Evolutionary conservation across 2,888 invertebrate species (phyloP).

Genomic region (Himalopsyche kuldschensis): DNA sequence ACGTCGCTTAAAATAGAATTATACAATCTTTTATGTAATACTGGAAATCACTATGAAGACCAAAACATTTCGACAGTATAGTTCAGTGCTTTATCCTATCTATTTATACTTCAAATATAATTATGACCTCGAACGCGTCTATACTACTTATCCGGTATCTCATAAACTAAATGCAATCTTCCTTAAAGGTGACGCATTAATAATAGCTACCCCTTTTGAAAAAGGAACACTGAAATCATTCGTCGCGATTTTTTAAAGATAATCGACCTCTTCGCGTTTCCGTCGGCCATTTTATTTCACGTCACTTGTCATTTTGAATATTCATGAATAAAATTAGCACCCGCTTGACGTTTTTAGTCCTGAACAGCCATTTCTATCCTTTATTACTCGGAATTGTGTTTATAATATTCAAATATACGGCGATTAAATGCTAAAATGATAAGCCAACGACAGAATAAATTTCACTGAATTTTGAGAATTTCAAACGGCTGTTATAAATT

Average conservation of each 20-base stretch:
- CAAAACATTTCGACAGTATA: too few relatives aligned
- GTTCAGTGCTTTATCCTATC: too few relatives aligned
- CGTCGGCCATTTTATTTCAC: neutral
- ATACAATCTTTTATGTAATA: too few relatives aligned
- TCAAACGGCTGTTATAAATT: too few relatives aligned
- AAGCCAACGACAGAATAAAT: neutral
- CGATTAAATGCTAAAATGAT: neutral
- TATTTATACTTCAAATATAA: too few relatives aligned
- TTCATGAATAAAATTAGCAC: neutral
- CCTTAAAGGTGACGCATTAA: too few relatives aligned
- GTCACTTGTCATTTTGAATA: neutral
- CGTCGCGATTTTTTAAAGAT: neutral
- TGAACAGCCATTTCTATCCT: neutral
- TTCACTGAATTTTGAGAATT: neutral
- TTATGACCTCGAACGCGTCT: too few relatives aligned
- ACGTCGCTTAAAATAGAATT: too few relatives aligned
- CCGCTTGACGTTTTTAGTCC: neutral
- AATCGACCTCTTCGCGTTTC: neutral
- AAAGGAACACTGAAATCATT: neutral
- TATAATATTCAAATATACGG: neutral
- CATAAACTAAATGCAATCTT: too few relatives aligned
- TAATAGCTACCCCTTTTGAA: neutral
- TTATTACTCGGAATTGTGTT: neutral
- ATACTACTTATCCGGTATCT: too few relatives aligned
- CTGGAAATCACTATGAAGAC: too few relatives aligned